Evolutionary conservation across 2,797 vertebrate genomes (phyloP), one percentile per base, ranked within the genome.

Genomic region (Hoplostethus atlanticus): DNA sequence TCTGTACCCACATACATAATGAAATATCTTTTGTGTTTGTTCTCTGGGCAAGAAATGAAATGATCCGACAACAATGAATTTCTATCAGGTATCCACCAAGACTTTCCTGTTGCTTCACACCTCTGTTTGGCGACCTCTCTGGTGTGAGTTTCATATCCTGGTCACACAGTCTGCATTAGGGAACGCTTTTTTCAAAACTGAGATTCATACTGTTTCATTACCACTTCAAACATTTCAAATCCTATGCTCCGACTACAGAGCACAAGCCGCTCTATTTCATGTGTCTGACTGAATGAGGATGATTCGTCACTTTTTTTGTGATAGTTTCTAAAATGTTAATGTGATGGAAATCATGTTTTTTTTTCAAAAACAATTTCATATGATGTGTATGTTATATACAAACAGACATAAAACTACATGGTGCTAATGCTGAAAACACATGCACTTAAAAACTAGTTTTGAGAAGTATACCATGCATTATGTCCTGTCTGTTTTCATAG

Each of bases 201-300:
- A 86, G 64, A 77, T 73, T 84, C 53, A 58, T 42, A 69, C 67
- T 53, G 56, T 67, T 84, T 87, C 71, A 86, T 89, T 85, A 84
- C 76, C 78, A 85, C 80, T 88, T 90, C 82, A 88, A 90, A 83
- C 69, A 84, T 71, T 79, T 86, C 17, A 67, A 64, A 72, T 63
- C 74, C 53, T 46, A 16, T 61, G 46, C 56, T 72, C 56, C 54
- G 64, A 73, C 60, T 56, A 38, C 3, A 42, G 15, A 48, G 53
- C 34, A 69, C 53, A 47, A 79, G 55, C 60, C 60, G 36, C 68
- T 84, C 65, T 78, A 76, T 81, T 71, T 77, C 36, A 51, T 76
- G 68, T 71, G 42, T 56, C 30, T 17, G 55, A 83, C 71, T 55
- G 47, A 79, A 63, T 71, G 16, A 53, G 44, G 15, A 75, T 64